Evolutionary conservation across 2,888 invertebrate genomes (phyloP), one percentile per base, ranked within the genome.

Genomic region (Gastracanthus pulcherrimus): DNA sequence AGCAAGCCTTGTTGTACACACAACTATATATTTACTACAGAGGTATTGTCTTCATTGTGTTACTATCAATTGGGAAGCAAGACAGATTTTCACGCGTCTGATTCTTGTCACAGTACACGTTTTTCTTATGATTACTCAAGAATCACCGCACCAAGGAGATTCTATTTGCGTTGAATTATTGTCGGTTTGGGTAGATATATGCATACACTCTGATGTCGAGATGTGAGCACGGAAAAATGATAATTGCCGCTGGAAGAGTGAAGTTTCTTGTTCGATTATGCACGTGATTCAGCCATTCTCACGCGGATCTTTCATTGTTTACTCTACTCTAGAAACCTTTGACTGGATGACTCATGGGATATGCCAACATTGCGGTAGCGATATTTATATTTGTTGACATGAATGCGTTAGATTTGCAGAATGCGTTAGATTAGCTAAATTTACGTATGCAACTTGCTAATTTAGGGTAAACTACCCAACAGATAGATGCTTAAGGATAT

Each of bases 261-360:
- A 31, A 7, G 23, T 13, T 62, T 26, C 51, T 62, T 64, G 38
- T 45, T 58, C 36, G 9, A 19, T 11, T 23, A 13, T 29, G 19
- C 66, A 67, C 31, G 78, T 74, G 58, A 72, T 79, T 79, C 55
- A 23, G 31, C 11, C 3, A n/a, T 23, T 48, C n/a, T 48, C 6
- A 41, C 23, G 19, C 45, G 62, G 62, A 4, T 62, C 16, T 31
- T 66, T 16, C 34, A 60, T 13, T 74, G 45, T 79, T 79, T 79
- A 79, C 72, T 45, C 36, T 67, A 79, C 45, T 74, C 72, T 67
- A 79, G 72, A 72, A 79, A 79, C 72, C 79, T 79, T 79, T 79
- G 79, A 79, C 79, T 74, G 66, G 19, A 26, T 79, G 72, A 79
- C 45, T 79, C 72, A 79, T 26, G 7, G 5, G 55, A 77, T 70